These are phyloP conservation scores for Gallinago undulata DNA, from an alignment of 2,113 vertebrate genomes.

Conservation along the genomic window DNA sequence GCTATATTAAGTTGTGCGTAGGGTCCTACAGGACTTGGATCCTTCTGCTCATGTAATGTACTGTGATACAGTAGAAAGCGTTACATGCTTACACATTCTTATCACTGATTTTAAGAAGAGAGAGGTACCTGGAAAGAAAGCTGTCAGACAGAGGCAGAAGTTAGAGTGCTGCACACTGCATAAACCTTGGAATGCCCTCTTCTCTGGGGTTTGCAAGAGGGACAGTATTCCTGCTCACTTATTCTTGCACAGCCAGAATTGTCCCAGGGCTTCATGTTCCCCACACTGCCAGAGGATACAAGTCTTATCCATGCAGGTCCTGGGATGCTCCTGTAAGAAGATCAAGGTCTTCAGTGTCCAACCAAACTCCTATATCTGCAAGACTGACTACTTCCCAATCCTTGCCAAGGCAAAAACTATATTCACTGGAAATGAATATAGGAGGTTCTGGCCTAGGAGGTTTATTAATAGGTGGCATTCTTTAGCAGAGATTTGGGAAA, in stretches of 20 bases:
- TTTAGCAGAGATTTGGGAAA: not conserved
- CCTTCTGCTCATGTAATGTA: not conserved
- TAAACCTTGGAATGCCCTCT: not conserved
- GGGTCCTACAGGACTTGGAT: not conserved
- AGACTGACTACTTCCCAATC: not conserved
- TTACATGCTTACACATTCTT: not conserved
- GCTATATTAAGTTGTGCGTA: not conserved
- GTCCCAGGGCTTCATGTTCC: not conserved
- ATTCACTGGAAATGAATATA: not conserved
- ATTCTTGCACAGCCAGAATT: not conserved
- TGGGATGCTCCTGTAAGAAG: not conserved
- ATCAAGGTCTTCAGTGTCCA: not conserved
- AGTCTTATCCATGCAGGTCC: not conserved
- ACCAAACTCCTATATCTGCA: not conserved
- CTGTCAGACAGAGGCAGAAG: not conserved
- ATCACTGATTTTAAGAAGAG: not conserved
- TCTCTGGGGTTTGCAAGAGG: not conserved
- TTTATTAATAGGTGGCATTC: not conserved
- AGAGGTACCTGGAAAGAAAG: not conserved
- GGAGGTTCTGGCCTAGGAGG: not conserved
- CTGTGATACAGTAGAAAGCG: not conserved
- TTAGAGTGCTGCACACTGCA: not conserved
- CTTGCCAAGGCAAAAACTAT: not conserved
- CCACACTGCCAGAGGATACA: accelerated
- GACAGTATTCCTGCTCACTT: not conserved